phyloP scores from a whole-genome alignment of 1,140 invertebrate genomes.

The Hypothenemus hampei region DNA sequence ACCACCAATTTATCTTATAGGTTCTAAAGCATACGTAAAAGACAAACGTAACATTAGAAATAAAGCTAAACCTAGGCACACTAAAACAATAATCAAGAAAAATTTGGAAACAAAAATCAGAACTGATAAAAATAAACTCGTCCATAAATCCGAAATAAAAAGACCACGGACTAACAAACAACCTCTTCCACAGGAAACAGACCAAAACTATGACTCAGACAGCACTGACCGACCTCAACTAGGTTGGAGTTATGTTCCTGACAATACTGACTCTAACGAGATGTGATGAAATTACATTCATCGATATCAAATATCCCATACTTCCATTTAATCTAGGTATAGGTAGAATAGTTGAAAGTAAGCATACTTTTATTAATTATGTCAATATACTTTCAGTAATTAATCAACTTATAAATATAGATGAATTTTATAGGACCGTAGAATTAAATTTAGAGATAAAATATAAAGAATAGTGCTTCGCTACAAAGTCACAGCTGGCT shows the following conservation, averaged over 20 bases:
- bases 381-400: background rate
- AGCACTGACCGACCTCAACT: too few relatives aligned
- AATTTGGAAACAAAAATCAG: background rate
- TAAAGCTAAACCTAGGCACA: background rate
- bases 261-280: too few relatives aligned
- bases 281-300: too few relatives aligned
- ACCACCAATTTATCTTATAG: background rate
- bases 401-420: slow-evolving; percentile 1
- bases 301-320: too few relatives aligned
- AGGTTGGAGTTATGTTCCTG: background rate
- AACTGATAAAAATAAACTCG: background rate
- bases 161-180: too few relatives aligned
- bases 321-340: slow-evolving; percentile 1
- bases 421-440: background rate
- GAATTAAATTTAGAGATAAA: too few relatives aligned
- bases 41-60: slow-evolving; percentile 1
- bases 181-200: too few relatives aligned
- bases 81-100: background rate
- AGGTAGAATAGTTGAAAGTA: slow-evolving; percentile 6
- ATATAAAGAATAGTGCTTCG: background rate
- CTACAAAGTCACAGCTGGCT: background rate
- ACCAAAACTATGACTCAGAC: too few relatives aligned
- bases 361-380: slow-evolving; percentile 12
- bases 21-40: background rate
- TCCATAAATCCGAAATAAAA: slow-evolving; percentile 11